Conservation (phyloP, 2,888 invertebrate species). For the Apamea crenata region DNA sequence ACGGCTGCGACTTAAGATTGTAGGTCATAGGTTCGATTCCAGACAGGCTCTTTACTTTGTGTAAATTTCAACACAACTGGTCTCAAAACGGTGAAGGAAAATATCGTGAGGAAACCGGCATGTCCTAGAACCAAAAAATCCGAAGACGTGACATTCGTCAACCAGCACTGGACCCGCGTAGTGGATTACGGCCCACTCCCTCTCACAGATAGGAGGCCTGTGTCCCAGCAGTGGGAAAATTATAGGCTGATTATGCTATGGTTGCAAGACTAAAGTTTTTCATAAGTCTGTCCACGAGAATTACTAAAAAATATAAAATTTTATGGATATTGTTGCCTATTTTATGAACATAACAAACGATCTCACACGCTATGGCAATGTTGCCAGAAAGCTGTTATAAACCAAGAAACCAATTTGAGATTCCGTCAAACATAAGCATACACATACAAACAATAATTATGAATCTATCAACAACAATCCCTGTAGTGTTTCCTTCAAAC, state of each 20-base stretch:
- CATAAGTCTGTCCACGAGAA: neutral
- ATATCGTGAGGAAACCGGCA: neutral
- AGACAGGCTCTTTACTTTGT: neutral
- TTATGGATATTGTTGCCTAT: neutral
- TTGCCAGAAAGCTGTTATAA: neutral
- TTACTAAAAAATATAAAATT: neutral
- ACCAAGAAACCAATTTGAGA: neutral
- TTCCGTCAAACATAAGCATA: neutral
- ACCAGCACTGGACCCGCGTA: neutral
- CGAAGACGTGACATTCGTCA: neutral
- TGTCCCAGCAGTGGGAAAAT: neutral
- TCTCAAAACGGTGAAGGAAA: neutral
- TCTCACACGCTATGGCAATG: neutral
- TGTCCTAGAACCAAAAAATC: neutral
- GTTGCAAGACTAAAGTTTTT: no score
- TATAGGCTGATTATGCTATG: neutral
- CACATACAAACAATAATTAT: neutral
- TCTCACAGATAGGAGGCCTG: neutral
- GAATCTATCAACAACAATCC: constrained; percentile 11
- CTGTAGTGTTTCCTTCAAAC: constrained; percentile 8
- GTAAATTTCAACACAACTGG: neutral
- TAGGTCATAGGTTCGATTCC: neutral
- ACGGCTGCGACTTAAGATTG: neutral
- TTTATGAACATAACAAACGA: neutral
- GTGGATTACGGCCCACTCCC: neutral